Evolutionary conservation across 2,113 vertebrate species (phyloP), one percentile per base, ranked within the genome.

Genomic region (Herpailurus yagouaroundi): DNA sequence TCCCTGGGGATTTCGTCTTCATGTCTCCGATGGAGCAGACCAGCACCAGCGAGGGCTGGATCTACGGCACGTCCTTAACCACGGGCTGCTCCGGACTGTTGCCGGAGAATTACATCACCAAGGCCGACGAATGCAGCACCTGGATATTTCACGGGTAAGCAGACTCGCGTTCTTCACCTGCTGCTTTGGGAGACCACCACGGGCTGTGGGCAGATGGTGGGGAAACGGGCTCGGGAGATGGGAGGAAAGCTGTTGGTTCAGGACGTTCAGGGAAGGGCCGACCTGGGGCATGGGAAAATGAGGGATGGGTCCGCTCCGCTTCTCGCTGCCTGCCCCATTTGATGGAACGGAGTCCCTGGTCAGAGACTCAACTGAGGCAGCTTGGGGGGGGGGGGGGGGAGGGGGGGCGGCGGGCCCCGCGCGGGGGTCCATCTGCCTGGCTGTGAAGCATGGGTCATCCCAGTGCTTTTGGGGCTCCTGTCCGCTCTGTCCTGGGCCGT

Each of bases 101-200:
- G 97, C 99, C 99, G 0, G 99, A 99, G 95, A 99, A 99, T 93
- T 99, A 99, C 91, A 99, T 99, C 94, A 99, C 98, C 73, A 99
- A 99, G 64, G 99, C 99, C 0, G 99, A 99, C 0, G 99, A 99
- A 68, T 99, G 99, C 0, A 99, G 99, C 92, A 99, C 99, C 87
- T 99, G 99, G 99, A 99, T 99, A 41, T 99, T 99, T 87, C 99
- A 99, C 0, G 99, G 99, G 99, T 99, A 97, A 98, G 99, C 93
- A 11, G 31, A 10, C 21, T 25, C 0, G 0, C 1, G 55, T 10
- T 25, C 52, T 14, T 3, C 1, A 13, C 31, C 91, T 14, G 15
- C 31, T 36, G 27, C 29, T n/a, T 45, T 31, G 1, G 10, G 10
- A 29, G 52, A 41, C 1, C 25, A 0, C 5, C 7, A 29, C 11